Evolutionary conservation across 2,888 invertebrate genomes (phyloP).

Genomic region (Eubasilissa splendida): DNA sequence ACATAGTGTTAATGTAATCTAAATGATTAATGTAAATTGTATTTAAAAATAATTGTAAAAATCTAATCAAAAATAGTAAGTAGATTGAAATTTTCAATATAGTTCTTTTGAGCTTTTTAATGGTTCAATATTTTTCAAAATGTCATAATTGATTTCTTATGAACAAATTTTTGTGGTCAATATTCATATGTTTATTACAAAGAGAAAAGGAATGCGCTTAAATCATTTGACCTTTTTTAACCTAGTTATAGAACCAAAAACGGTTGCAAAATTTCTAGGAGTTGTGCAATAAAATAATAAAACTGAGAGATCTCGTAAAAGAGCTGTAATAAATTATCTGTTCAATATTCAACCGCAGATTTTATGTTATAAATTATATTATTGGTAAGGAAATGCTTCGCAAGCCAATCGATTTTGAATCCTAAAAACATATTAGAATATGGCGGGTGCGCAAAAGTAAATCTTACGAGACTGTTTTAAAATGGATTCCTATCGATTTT

Average conservation of each 20-base stretch:
- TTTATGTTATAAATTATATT: not conserved
- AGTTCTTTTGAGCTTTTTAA: no score
- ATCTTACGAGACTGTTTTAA: not conserved
- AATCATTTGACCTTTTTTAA: constrained; percentile 20
- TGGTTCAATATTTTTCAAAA: no score
- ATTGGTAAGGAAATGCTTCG: constrained; percentile 17
- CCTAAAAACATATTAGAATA: not conserved
- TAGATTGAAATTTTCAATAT: no score
- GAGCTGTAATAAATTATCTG: constrained; percentile 19
- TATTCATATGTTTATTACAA: constrained; percentile 4
- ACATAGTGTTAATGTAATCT: no score
- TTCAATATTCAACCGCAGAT: constrained; percentile 14
- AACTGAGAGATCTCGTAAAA: not conserved
- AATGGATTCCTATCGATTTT: not conserved
- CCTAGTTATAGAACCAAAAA: constrained; percentile 25
- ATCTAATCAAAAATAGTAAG: no score
- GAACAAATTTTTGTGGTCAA: not conserved
- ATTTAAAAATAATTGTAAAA: no score
- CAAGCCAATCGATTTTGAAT: not conserved
- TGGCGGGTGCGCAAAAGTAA: not conserved
- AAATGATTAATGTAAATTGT: no score
- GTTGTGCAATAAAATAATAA: constrained; percentile 26
- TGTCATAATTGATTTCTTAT: no score
- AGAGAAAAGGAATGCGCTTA: constrained; percentile 18
- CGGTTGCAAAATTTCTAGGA: constrained; percentile 26